phyloP scores from a whole-genome alignment of 1,140 invertebrate genomes.

The Piezodorus guildinii region DNA sequence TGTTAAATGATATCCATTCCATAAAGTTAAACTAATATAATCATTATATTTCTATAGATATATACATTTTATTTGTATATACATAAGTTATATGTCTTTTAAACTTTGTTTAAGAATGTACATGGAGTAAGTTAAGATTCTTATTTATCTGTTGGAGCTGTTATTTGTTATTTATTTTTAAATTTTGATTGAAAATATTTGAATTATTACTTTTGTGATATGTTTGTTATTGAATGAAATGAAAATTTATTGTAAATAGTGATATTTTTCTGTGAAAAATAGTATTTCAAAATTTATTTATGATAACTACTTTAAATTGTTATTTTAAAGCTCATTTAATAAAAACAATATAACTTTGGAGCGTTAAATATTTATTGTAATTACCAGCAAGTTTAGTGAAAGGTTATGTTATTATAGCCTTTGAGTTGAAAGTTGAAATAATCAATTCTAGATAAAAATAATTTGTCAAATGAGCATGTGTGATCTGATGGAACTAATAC shows the following conservation, averaged over 20 bases:
- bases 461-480: not conserved
- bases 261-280: constrained; percentile 11
- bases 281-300: constrained; percentile 8
- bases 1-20: too few species aligned
- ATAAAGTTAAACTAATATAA: too few species aligned
- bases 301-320: not conserved
- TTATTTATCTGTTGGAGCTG: too few species aligned
- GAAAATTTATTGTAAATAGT: constrained; percentile 1
- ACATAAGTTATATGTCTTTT: too few species aligned
- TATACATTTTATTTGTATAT: too few species aligned
- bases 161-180: too few species aligned
- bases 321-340: constrained; percentile 3
- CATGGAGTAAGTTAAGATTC: too few species aligned
- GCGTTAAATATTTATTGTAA: constrained; percentile 9
- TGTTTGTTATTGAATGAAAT: constrained; percentile 2
- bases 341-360: constrained; percentile 5
- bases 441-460: too few species aligned
- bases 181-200: too few species aligned
- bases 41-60: too few species aligned
- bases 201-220: constrained; percentile 3
- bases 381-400: constrained; percentile 6
- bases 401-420: not conserved
- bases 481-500: constrained; percentile 21
- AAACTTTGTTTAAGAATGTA: too few species aligned
- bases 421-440: too few species aligned